Evolutionary conservation across 2,888 invertebrate species (phyloP).

Genomic region (Agrotis exclamationis): DNA sequence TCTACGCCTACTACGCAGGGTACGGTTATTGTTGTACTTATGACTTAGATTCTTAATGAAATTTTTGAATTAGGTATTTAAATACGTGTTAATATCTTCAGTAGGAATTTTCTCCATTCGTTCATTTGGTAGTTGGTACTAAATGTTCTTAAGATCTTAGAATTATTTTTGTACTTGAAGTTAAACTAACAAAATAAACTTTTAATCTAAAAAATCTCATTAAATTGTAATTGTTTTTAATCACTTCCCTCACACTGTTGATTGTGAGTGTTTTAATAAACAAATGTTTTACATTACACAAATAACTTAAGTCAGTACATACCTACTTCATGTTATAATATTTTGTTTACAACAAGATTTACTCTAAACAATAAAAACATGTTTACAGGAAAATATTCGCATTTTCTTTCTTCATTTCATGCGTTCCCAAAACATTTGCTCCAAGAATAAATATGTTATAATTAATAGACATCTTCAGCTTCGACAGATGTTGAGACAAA

Average conservation of each 20-base stretch:
- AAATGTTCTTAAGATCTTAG: background rate
- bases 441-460: background rate
- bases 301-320: too few species aligned
- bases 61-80: constrained; percentile 7
- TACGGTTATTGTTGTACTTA: background rate
- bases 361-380: too few species aligned
- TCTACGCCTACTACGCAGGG: background rate
- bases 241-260: background rate
- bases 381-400: background rate
- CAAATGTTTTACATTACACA: too few species aligned
- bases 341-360: too few species aligned
- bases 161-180: background rate
- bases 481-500: constrained; percentile 15
- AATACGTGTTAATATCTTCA: too few species aligned
- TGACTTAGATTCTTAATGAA: constrained; percentile 9
- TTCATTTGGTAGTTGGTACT: background rate
- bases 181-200: background rate
- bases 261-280: too few species aligned
- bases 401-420: background rate
- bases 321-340: too few species aligned
- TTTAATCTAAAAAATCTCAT: background rate
- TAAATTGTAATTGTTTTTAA: background rate
- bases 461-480: background rate
- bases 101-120: background rate
- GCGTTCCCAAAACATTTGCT: background rate